Evolutionary conservation across 2,113 vertebrate genomes (phyloP).

Genomic region (Scophthalmus maximus): DNA sequence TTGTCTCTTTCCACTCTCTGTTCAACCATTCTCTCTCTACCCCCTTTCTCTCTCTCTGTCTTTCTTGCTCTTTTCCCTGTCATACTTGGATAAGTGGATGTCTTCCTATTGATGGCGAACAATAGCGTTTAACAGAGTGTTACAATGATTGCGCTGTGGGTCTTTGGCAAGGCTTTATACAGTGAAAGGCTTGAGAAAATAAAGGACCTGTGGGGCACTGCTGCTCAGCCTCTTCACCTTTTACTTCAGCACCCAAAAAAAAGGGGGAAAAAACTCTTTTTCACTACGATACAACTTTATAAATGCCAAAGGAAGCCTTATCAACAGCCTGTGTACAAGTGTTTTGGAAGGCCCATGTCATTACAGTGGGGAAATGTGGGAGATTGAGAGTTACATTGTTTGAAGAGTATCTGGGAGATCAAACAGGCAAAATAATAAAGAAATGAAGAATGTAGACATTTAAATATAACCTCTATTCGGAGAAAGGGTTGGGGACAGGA

Average conservation of each 20-base stretch:
- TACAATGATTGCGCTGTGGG: slow-evolving; percentile 50
- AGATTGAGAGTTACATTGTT: background rate
- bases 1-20: too few relatives aligned
- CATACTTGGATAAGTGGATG: slow-evolving; percentile 59
- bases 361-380: background rate
- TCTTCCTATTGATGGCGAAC: slow-evolving; percentile 54
- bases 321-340: background rate
- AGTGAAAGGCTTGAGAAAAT: slow-evolving; percentile 51
- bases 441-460: too few relatives aligned
- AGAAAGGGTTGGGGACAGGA: background rate
- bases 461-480: too few relatives aligned
- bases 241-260: slow-evolving; percentile 8
- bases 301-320: slow-evolving; percentile 3
- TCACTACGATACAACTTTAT: slow-evolving; percentile 4
- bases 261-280: background rate
- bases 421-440: too few relatives aligned
- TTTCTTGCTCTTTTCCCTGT: slow-evolving; percentile 29
- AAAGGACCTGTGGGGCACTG: slow-evolving; percentile 23
- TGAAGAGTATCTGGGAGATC: too few relatives aligned
- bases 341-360: slow-evolving; percentile 14
- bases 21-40: too few relatives aligned
- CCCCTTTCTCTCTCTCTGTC: slow-evolving; percentile 19
- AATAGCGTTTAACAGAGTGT: slow-evolving; percentile 39
- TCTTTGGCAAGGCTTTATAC: slow-evolving; percentile 35
- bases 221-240: slow-evolving; percentile 42